phyloP scores from a whole-genome alignment of 2,113 vertebrate genomes.

The Scytalopus superciliaris region DNA sequence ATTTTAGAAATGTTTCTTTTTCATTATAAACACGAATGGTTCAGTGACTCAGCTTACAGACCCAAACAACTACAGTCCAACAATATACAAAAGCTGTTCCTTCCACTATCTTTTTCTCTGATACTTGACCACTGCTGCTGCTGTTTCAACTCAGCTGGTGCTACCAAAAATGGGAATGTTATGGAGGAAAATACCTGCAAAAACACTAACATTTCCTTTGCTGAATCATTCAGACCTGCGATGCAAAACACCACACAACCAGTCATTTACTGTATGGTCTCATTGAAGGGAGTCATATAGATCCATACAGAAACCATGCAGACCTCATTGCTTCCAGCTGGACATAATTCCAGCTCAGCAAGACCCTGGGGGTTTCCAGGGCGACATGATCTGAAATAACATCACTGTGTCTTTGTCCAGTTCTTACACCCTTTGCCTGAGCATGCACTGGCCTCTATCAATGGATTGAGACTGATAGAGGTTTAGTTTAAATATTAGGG shows the following conservation, averaged over 20 bases:
- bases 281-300: not conserved
- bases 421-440: not conserved
- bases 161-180: not conserved
- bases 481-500: not conserved
- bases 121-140: not conserved
- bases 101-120: not conserved
- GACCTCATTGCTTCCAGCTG: not conserved
- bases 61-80: not conserved
- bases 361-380: not conserved
- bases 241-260: not conserved
- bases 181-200: not conserved
- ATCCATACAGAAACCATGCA: not conserved
- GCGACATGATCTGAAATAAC: not conserved
- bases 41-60: not conserved
- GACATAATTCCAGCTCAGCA: not conserved
- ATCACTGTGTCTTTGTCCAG: not conserved
- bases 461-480: accelerated
- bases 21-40: not conserved
- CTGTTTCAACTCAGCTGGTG: not conserved
- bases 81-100: not conserved
- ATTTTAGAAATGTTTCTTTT: not conserved
- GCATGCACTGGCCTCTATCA: not conserved
- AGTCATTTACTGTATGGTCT: not conserved
- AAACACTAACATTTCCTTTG: not conserved
- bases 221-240: not conserved